Conservation (phyloP, 2,797 vertebrate genomes). For the Morelia viridis region DNA sequence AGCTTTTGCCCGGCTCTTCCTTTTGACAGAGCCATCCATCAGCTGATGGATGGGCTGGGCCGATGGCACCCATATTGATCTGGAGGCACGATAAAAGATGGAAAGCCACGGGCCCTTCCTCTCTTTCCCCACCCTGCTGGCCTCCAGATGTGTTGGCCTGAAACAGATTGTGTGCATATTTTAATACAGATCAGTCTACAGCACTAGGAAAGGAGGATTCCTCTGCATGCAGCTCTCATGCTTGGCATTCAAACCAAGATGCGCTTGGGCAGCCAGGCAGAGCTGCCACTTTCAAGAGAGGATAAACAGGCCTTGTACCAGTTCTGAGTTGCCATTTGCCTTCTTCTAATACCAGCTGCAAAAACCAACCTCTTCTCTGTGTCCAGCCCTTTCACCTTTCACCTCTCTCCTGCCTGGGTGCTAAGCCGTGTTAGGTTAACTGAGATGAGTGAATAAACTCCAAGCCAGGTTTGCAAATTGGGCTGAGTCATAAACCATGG, state of each 20-base stretch:
- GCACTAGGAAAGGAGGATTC: background rate
- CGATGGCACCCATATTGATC: background rate
- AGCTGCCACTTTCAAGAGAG: background rate
- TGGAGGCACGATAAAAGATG: fast-evolving
- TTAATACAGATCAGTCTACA: background rate
- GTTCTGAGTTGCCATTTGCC: background rate
- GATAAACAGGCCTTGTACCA: background rate
- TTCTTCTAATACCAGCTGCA: background rate
- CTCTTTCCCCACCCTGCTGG: background rate
- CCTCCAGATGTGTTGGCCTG: no score
- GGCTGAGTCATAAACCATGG: background rate
- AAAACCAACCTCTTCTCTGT: background rate
- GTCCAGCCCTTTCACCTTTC: background rate
- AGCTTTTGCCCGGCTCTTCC: background rate
- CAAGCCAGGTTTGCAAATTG: background rate
- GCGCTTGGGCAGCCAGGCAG: background rate
- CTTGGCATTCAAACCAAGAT: background rate
- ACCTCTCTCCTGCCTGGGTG: background rate
- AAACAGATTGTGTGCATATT: fast-evolving
- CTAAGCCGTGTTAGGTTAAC: background rate
- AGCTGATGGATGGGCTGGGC: background rate
- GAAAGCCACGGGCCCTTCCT: background rate
- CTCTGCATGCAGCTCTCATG: background rate
- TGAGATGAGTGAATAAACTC: background rate
- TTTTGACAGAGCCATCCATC: background rate